These are phyloP conservation scores for Oryzias javanicus DNA, from an alignment of 2,113 vertebrate genomes.

Conservation along the genomic window DNA sequence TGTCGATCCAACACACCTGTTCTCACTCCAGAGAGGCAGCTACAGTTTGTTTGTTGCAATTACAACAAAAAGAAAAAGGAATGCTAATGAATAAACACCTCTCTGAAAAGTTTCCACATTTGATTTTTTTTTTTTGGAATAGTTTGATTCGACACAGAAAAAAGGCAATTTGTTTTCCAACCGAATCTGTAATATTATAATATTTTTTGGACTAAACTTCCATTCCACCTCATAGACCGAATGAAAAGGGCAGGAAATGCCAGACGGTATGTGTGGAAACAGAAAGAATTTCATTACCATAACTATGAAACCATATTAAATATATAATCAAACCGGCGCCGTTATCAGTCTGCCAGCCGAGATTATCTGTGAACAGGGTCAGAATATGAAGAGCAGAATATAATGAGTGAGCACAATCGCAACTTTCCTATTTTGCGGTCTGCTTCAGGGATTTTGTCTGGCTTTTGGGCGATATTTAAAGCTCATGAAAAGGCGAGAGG, in stretches of 20 bases:
- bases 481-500: neutral
- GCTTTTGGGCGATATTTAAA: neutral
- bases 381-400: conserved; percentile 10
- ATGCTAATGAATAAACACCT: too few species aligned
- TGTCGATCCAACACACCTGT: too few species aligned
- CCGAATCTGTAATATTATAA: neutral
- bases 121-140: neutral
- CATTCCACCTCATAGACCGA: neutral
- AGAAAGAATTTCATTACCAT: conserved; percentile 19
- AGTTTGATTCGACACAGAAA: neutral
- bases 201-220: neutral
- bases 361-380: conserved; percentile 5
- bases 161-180: neutral
- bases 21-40: neutral
- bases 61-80: neutral
- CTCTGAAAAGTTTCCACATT: conserved; percentile 1
- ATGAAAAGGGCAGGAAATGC: conserved; percentile 28
- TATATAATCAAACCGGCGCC: conserved; percentile 1
- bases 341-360: conserved; percentile 1
- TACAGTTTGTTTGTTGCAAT: neutral
- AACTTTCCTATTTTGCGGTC: neutral
- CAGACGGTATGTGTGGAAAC: conserved; percentile 5
- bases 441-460: neutral
- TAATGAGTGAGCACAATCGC: neutral
- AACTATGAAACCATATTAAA: conserved; percentile 21